Percentiles rank a stretch among this genome's conserved stretches.
Evolutionary conservation across 2,888 invertebrate species (phyloP).

Genomic region (Willowsia nigromaculata): DNA sequence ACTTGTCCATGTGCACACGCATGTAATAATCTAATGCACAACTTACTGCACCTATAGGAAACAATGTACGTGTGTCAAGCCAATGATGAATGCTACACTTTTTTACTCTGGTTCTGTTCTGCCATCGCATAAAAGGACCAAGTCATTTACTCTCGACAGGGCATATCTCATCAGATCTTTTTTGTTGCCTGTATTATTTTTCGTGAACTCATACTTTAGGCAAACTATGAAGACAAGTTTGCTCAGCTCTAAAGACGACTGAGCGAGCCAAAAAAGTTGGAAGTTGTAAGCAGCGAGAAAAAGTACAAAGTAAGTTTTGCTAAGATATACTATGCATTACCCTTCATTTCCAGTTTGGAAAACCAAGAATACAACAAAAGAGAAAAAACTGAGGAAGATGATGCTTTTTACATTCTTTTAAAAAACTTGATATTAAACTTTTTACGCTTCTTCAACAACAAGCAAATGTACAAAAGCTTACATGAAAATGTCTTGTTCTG

Average conservation of each 20-base stretch:
- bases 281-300: background rate
- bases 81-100: conserved; percentile 3
- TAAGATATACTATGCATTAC: too few relatives aligned
- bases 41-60: too few relatives aligned
- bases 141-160: conserved; percentile 59
- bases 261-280: conserved; percentile 7
- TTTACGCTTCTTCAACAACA: conserved; percentile 21
- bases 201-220: background rate
- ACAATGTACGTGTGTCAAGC: background rate
- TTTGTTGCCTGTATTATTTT: background rate
- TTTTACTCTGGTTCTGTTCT: background rate
- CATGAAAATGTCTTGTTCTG: conserved; percentile 37
- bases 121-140: conserved; percentile 46
- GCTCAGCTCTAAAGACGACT: background rate
- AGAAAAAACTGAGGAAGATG: background rate
- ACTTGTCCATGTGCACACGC: conserved; percentile 19
- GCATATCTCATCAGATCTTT: conserved; percentile 65
- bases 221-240: background rate
- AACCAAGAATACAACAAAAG: background rate
- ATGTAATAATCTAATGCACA: too few relatives aligned
- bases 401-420: background rate
- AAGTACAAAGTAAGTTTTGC: background rate
- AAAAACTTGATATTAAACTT: background rate
- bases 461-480: background rate
- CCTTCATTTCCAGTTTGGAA: conserved; percentile 22